Evolutionary conservation across 1,140 invertebrate genomes (phyloP), one percentile per base, ranked within the genome.

Genomic region (Drosophila triauraria): DNA sequence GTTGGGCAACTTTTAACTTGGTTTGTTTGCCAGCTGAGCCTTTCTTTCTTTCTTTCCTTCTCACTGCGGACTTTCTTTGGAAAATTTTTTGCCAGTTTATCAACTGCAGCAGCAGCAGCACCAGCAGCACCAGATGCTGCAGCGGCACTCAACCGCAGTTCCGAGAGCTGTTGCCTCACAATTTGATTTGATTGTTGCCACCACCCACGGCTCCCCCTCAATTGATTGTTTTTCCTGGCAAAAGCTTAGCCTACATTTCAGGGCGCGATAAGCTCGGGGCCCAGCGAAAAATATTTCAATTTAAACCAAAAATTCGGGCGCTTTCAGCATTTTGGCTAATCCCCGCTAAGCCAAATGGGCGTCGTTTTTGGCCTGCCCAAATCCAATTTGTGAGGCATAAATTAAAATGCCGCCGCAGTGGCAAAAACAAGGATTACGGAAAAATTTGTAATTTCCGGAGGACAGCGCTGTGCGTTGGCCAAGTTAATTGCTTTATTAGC

Each of bases 401-500:
- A 88, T 87, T 80, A 84, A 88, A 87, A 81, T 75, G 68, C 61
- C 63, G 67, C 75, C 54, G 63, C 72, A 69, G 44, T 48, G 51
- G 51, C 57, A 79, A 65, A 44, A 75, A 59, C 63, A 64, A 61
- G 56, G 56, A 69, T 54, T 15, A 48, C 46, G 47, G 20, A 44
- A 54, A 68, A 76, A 79, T 84, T 81, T 67, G 67, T 76, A 85
- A 91, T 90, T 85, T 90, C 85, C 85, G 85, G 42, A 42, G 46
- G 75, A 54, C 32, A 25, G 30, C 35, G 38, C n/a, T 30, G 17
- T 38, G 25, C 48, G 62, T 58, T 51, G 42, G 46, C 13, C 69
- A 48, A 54, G 70, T 82, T 88, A 88, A 90, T 88, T 90, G 85
- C 85, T 90, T 90, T 88, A 88, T 74, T 88, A 81, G 85, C 81